These are phyloP conservation scores for Microplitis mediator DNA, from an alignment of 1,140 invertebrate genomes.

Conservation along the genomic window DNA sequence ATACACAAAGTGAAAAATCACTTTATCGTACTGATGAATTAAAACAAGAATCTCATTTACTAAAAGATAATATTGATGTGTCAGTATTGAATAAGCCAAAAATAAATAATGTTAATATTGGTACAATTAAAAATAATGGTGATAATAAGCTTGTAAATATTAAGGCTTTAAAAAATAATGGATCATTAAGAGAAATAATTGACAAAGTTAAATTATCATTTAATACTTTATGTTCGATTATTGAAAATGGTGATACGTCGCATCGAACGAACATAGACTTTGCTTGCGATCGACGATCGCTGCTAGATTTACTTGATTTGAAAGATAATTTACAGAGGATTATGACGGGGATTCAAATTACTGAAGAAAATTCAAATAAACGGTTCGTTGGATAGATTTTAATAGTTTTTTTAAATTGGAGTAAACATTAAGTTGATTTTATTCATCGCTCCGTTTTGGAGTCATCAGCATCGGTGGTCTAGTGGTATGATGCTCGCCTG, in stretches of 20 bases:
- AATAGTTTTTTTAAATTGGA: not conserved
- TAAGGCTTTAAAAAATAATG: not conserved
- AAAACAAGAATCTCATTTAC: not conserved
- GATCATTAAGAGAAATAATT: not conserved
- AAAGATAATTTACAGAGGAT: not conserved
- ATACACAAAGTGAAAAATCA: not conserved
- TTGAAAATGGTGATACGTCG: not conserved
- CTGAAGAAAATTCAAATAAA: not conserved
- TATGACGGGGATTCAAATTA: not conserved
- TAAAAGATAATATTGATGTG: not conserved
- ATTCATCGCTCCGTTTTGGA: too few relatives aligned
- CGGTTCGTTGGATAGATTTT: constrained; percentile 1
- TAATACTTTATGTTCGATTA: constrained; percentile 14
- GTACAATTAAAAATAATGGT: too few relatives aligned
- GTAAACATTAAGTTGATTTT: too few relatives aligned
- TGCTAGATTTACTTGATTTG: constrained; percentile 7
- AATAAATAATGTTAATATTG: not conserved
- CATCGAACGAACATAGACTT: not conserved
- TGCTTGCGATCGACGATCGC: not conserved
- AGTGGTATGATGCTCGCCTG: constrained; percentile 76
- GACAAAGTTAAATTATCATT: constrained; percentile 6
- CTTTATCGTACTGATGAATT: not conserved
- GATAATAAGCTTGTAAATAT: not conserved
- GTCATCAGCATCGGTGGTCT: too few relatives aligned
- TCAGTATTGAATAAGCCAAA: not conserved